phyloP scores from a whole-genome alignment of 2,888 invertebrate species.

The Eilema sororculum region DNA sequence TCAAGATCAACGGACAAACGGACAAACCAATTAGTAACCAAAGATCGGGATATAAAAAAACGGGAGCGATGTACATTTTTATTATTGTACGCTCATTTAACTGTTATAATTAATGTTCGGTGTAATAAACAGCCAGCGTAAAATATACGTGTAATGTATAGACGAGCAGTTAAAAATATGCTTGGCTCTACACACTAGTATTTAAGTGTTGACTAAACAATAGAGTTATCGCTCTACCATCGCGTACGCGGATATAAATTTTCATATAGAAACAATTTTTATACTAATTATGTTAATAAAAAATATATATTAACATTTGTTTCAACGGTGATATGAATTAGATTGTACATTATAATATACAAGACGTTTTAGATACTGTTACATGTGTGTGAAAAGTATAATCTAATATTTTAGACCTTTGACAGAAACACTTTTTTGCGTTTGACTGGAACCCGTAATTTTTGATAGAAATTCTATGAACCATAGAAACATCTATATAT shows the following conservation, averaged over 20 bases:
- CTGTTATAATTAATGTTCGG: slow-evolving; percentile 79
- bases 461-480: no score
- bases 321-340: slow-evolving; percentile 12
- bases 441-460: no score
- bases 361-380: slow-evolving; percentile 2
- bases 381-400: slow-evolving; percentile 2
- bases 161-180: slow-evolving; percentile 54
- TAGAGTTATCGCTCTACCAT: slow-evolving; percentile 42
- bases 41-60: slow-evolving; percentile 56
- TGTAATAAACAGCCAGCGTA: slow-evolving; percentile 73
- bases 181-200: slow-evolving; percentile 45
- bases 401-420: background rate
- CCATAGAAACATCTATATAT: background rate
- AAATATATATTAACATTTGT: slow-evolving; percentile 21
- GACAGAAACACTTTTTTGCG: no score
- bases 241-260: slow-evolving; percentile 42
- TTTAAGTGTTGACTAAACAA: slow-evolving; percentile 56
- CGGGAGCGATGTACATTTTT: slow-evolving; percentile 75
- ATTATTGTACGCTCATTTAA: slow-evolving; percentile 78
- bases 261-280: slow-evolving; percentile 51
- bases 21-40: slow-evolving; percentile 28
- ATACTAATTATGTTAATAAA: slow-evolving; percentile 49
- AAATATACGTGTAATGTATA: slow-evolving; percentile 52
- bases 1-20: slow-evolving; percentile 26
- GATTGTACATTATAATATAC: slow-evolving; percentile 9